Evolutionary conservation across 1,140 invertebrate species (phyloP), one percentile per base, ranked within the genome.

Genomic region (Melipona quadrifasciata): DNA sequence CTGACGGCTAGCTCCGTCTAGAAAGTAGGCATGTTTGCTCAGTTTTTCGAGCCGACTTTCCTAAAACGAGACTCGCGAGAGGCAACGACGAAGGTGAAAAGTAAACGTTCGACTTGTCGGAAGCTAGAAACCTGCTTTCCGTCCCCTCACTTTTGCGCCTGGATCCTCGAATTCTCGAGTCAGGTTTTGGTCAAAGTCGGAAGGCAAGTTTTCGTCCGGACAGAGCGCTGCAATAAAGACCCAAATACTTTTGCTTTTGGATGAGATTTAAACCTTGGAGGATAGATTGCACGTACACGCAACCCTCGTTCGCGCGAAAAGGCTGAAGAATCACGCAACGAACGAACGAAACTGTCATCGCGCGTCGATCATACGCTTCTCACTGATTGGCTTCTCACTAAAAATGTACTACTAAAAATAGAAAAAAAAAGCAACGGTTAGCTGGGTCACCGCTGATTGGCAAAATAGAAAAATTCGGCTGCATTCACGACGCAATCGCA

Each of bases 321-420:
- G 47, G 34, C 21, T 39, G 24, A 51, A 39, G 10, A 51, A 6
- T 47, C 61, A 17, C 51, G 21, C 57, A 31, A 76, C 51, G 24
- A 81, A 12, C 31, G 39, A 19, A n/a, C 39, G 51, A 47, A 8
- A 72, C 12, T n/a, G 12, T 3, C 14, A 24, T n/a, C 39, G 11
- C 14, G n/a, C 10, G 19, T 27, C 64, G n/a, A 64, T 39, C 47
- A 65, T 55, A 47, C 58, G 80, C 71, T 70, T 86, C 75, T 58
- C 87, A 76, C 80, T 58, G 81, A 89, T 89, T 87, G 80, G 83
- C 83, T 87, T 90, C 57, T 84, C 71, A 72, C 57, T 76, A 17
- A n/a, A n/a, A 76, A 76, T n/a, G 51, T 72, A 55, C 74, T 84
- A 71, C n/a, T n/a, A 89, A 83, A 84, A 27, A 17, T 4, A 34